Base-by-base conservation (phyloP, 2,888 invertebrate genomes). In the Yponomeuta malinellus region DNA sequence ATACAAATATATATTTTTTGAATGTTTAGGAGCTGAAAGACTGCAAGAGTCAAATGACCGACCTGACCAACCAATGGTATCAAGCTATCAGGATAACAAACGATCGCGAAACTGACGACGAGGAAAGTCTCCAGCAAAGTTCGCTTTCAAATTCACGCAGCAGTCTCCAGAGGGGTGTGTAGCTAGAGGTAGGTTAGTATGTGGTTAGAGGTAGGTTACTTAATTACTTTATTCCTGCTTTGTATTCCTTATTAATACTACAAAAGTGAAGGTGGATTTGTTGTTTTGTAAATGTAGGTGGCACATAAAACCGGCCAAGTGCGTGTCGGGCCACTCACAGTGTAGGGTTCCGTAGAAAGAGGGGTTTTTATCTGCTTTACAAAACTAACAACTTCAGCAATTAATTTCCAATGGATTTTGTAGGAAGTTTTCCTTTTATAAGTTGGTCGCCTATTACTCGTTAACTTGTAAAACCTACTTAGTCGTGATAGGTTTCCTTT, bases 21-120 rank as follows among this genome's bases (percentile, higher is more conserved):
- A 59, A 59, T 59, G 12, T 43, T 2, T 90, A 97, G 95, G 98
- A 99, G 90, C 89, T 98, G 74, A 97, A 97, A 83, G 98, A 99
- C 86, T 98, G 98, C 82, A 97, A 97, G 86, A 97, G 96, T 76
- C 98, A 98, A 90, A 98, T 99, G 98, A 97, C 97, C 1, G 97
- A 97, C 87, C 92, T 99, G 75, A 98, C 98, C 0, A 98, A 98
- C 83, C 97, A 98, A 84, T 99, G 98, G 98, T 98, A 98, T 89
- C 97, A 98, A 84, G 98, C 98, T 0, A 98, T 98, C 76, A 94
- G 97, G 73, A 96, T 97, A 79, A 96, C 97, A 69, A 97, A 98
- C 10, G 94, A 96, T 74, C 96, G 97, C 78, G 96, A 97, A 48
- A 97, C 97, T 67, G 97, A 96, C 72, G 96, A 97, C 73, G 94